These are phyloP conservation scores for Drosophila quasianomalipes DNA, from an alignment of 2,888 invertebrate species.

Conservation along the genomic window DNA sequence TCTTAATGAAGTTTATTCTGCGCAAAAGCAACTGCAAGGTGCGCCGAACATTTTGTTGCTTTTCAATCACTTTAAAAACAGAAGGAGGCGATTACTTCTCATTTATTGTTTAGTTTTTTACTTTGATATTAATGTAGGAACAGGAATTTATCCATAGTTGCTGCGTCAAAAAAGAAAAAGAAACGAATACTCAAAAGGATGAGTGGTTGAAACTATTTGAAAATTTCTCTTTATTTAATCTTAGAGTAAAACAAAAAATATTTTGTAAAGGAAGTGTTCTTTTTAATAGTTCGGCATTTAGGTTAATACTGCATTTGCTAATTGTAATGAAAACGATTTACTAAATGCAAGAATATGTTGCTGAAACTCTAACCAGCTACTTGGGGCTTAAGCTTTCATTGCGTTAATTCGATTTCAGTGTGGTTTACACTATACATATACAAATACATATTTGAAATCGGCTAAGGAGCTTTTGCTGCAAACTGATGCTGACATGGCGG, in stretches of 20 bases:
- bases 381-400: constrained; percentile 1
- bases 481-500: constrained; percentile 73
- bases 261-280: neutral
- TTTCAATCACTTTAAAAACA: neutral
- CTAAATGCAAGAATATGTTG: neutral
- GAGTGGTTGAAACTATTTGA: neutral
- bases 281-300: neutral
- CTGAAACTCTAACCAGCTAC: neutral
- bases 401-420: constrained; percentile 1
- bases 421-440: constrained; percentile 8
- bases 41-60: neutral
- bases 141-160: neutral
- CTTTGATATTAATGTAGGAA: neutral
- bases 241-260: neutral
- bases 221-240: neutral
- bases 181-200: neutral
- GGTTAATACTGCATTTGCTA: neutral
- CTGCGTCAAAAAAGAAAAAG: neutral
- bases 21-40: no score
- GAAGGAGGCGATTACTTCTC: neutral
- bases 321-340: neutral
- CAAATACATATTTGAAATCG: constrained; percentile 2
- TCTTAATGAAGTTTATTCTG: neutral
- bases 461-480: constrained; percentile 31
- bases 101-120: neutral